Evolutionary conservation across 2,113 vertebrate genomes (phyloP).

Genomic region (Danionella cerebrum): DNA sequence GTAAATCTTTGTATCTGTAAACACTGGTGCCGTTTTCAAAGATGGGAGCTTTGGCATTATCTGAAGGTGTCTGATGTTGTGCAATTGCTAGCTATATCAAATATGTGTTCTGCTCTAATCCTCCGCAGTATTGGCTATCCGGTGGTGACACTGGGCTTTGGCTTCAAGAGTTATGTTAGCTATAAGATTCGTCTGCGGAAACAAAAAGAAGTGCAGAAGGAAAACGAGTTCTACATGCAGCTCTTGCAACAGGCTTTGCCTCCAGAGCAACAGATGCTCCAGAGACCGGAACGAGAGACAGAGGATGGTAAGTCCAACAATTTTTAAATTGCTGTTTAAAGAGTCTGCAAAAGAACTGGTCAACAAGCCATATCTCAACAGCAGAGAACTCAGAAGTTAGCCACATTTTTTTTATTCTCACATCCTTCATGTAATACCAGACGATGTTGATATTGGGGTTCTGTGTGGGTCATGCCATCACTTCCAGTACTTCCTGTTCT

Average conservation of each 20-base stretch:
- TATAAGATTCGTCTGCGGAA: conserved; percentile 96
- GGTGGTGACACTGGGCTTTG: conserved; percentile 95
- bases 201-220: conserved; percentile 96
- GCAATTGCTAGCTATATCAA: background rate
- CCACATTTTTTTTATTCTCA: too few species aligned
- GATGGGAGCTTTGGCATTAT: background rate
- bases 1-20: conserved; percentile 6
- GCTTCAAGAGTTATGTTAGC: conserved; percentile 98
- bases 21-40: background rate
- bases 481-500: too few species aligned
- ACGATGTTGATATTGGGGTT: too few species aligned
- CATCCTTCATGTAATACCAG: too few species aligned
- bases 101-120: background rate
- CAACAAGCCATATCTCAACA: too few species aligned
- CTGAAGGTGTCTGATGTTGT: background rate
- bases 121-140: conserved; percentile 87
- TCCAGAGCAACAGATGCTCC: conserved; percentile 93
- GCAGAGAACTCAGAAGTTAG: too few species aligned
- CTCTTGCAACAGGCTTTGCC: conserved; percentile 93
- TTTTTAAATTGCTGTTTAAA: background rate
- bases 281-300: conserved; percentile 88
- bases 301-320: conserved; percentile 81
- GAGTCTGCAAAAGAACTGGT: too few species aligned
- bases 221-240: conserved; percentile 99
- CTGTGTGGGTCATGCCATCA: too few species aligned